These are phyloP conservation scores for Pentalonia nigronervosa DNA, from an alignment of 1,140 invertebrate species.

Conservation along the genomic window DNA sequence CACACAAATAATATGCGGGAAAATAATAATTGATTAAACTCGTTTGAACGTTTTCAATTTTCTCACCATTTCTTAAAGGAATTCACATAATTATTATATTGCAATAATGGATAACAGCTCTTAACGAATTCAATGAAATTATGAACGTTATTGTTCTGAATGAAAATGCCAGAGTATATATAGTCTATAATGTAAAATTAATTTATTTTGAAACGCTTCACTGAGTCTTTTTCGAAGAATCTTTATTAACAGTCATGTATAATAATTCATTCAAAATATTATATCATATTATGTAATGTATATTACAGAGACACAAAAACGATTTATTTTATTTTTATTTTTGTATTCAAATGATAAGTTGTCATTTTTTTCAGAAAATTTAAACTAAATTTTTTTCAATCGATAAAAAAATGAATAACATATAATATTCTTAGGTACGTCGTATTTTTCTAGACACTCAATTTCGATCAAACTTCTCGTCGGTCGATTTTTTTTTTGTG, in stretches of 20 bases:
- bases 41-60: neutral
- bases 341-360: neutral
- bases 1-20: neutral
- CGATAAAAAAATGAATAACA: neutral
- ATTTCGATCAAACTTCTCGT: neutral
- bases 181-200: slow-evolving; percentile 35
- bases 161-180: neutral
- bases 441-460: neutral
- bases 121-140: slow-evolving; percentile 30
- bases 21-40: slow-evolving; percentile 20
- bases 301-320: neutral
- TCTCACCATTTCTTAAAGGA: neutral
- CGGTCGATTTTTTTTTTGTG: neutral
- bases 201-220: slow-evolving; percentile 38
- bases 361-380: neutral
- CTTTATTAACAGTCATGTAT: neutral
- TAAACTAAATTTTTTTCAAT: neutral
- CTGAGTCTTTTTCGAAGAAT: neutral
- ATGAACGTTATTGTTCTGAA: neutral
- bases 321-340: neutral
- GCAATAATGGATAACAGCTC: slow-evolving; percentile 24
- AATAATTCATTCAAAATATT: neutral
- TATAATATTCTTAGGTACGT: too few relatives aligned
- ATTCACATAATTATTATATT: neutral
- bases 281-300: neutral